Evolutionary conservation across 1,140 invertebrate genomes (phyloP).

Genomic region (Delia radicum): DNA sequence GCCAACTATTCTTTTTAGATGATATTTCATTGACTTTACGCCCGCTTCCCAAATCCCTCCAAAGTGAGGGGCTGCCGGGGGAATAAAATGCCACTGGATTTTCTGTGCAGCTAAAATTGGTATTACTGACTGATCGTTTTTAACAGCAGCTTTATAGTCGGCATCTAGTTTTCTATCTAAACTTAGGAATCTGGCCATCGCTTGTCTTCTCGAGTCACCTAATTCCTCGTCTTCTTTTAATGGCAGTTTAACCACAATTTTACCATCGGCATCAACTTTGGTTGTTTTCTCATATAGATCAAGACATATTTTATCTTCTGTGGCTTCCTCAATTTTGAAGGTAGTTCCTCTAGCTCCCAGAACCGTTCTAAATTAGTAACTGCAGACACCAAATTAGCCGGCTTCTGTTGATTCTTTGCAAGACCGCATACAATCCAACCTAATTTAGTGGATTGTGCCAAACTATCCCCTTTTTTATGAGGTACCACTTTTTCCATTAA

Average conservation of each 20-base stretch:
- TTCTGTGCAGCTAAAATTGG: not conserved
- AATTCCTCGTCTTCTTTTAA: not conserved
- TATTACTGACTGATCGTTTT: slow-evolving; percentile 6
- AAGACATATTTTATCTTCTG: not conserved
- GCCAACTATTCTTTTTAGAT: slow-evolving; percentile 30
- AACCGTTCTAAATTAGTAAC: not conserved
- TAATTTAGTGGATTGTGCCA: not conserved
- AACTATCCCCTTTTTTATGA: not conserved
- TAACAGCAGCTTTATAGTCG: slow-evolving; percentile 26
- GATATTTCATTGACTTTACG: slow-evolving; percentile 43
- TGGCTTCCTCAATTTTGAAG: not conserved
- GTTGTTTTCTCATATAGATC: too few relatives aligned
- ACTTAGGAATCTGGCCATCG: slow-evolving; percentile 37
- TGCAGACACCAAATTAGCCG: not conserved
- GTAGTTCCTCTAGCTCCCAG: not conserved
- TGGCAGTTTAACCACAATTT: not conserved
- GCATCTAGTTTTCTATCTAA: slow-evolving; percentile 23
- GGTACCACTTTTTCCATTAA: not conserved
- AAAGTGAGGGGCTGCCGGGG: slow-evolving; percentile 44
- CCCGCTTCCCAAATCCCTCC: slow-evolving; percentile 51
- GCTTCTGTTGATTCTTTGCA: not conserved
- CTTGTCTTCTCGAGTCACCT: too few relatives aligned
- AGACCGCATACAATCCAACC: not conserved
- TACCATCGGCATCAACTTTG: not conserved
- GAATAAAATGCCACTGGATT: slow-evolving; percentile 29